Percentiles rank a stretch among this genome's conserved stretches.
phyloP scores from a whole-genome alignment of 2,113 vertebrate species.

The Calyptommatus sinebrachiatus region DNA sequence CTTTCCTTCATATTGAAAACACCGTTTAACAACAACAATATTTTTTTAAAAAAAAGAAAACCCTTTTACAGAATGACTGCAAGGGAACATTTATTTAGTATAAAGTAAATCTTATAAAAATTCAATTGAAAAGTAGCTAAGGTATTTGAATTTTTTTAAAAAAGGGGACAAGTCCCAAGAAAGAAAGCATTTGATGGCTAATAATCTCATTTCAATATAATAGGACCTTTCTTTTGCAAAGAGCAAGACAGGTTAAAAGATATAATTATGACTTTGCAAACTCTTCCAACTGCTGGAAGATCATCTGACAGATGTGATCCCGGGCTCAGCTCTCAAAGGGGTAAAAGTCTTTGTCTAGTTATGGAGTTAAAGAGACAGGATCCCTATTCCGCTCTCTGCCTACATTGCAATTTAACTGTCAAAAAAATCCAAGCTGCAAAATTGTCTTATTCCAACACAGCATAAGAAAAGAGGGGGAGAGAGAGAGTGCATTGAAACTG shows the following conservation, averaged over 20 bases:
- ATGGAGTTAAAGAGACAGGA: conserved; percentile 79
- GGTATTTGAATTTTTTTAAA: conserved; percentile 76
- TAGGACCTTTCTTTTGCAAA: conserved; percentile 86
- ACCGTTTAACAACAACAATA: conserved; percentile 34
- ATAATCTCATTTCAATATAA: conserved; percentile 93
- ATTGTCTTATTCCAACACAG: conserved; percentile 73
- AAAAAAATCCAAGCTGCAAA: conserved; percentile 70
- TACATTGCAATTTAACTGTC: conserved; percentile 87
- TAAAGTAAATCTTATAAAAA: conserved; percentile 78
- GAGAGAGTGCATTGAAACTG: conserved; percentile 64
- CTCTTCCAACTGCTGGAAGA: conserved; percentile 80
- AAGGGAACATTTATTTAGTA: conserved; percentile 61
- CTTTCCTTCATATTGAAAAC: conserved; percentile 60
- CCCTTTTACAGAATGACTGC: conserved; percentile 44
- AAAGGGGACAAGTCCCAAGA: conserved; percentile 76
- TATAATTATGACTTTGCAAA: conserved; percentile 91
- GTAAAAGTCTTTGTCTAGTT: conserved; percentile 81
- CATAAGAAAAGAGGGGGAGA: conserved; percentile 38
- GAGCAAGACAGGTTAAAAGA: conserved; percentile 88
- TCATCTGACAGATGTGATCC: conserved; percentile 86
- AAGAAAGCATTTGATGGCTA: conserved; percentile 87
- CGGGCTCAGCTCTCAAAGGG: conserved; percentile 74
- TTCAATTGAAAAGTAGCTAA: conserved; percentile 80
- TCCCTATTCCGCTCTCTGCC: conserved; percentile 75
- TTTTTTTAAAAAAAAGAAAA: conserved; percentile 31